phyloP scores from a whole-genome alignment of 2,797 vertebrate species.

The Rhyacichthys aspro region DNA sequence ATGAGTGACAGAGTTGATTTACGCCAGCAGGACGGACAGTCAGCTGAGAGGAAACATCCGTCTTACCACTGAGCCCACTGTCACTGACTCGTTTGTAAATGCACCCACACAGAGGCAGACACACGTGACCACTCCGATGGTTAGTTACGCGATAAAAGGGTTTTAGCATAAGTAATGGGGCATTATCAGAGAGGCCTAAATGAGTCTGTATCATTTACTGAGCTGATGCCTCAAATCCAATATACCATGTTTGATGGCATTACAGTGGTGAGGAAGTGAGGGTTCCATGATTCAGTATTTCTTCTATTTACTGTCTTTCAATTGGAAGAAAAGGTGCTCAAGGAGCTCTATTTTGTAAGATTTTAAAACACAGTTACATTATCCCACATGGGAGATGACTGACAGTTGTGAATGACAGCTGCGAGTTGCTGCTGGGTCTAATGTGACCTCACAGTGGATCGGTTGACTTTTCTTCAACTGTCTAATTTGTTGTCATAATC shows the following conservation, averaged over 20 bases:
- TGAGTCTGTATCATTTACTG: constrained; percentile 9
- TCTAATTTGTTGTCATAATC: too few relatives aligned
- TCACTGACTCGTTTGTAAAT: constrained; percentile 33
- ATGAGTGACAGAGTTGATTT: constrained; percentile 71
- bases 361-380: too few relatives aligned
- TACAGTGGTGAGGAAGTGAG: too few relatives aligned
- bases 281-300: too few relatives aligned
- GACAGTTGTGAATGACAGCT: too few relatives aligned
- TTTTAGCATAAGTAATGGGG: constrained; percentile 34
- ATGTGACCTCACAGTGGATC: too few relatives aligned
- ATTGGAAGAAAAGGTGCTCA: too few relatives aligned
- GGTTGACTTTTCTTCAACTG: too few relatives aligned
- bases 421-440: too few relatives aligned
- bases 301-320: too few relatives aligned
- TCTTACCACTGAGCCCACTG: constrained; percentile 44
- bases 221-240: constrained; percentile 10
- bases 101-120: neutral
- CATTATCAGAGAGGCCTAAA: constrained; percentile 19
- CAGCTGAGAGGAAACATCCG: constrained; percentile 43
- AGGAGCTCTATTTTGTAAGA: too few relatives aligned
- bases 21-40: constrained; percentile 58
- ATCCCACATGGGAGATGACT: too few relatives aligned
- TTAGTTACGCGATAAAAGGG: constrained; percentile 32
- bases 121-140: constrained; percentile 21
- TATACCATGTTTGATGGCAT: neutral